Conservation (phyloP, 2,888 invertebrate species). For the Patella caerulea region DNA sequence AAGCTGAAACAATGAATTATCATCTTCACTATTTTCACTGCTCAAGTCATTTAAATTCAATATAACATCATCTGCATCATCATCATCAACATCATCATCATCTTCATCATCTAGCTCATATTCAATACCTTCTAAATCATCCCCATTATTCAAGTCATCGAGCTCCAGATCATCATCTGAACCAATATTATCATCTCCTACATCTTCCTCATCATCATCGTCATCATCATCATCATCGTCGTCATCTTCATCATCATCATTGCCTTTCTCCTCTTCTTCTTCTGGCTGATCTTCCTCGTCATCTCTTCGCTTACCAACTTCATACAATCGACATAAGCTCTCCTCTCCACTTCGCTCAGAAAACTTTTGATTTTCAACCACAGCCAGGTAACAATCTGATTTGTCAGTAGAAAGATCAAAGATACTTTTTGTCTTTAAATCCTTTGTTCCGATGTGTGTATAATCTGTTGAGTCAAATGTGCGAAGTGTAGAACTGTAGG, state of each 20-base stretch:
- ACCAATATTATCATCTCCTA: constrained; percentile 20
- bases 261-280: constrained; percentile 25
- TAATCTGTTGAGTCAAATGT: constrained; percentile 95
- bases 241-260: constrained; percentile 28
- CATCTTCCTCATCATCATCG: constrained; percentile 37
- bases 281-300: constrained; percentile 89
- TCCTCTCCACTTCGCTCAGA: constrained; percentile 86
- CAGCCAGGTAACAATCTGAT: constrained; percentile 87
- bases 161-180: constrained; percentile 26
- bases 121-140: constrained; percentile 34
- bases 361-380: constrained; percentile 80
- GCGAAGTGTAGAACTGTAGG: constrained; percentile 93
- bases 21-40: constrained; percentile 51
- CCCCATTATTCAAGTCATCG: constrained; percentile 73
- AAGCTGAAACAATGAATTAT: constrained; percentile 13
- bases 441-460: constrained; percentile 93
- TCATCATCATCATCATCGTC: constrained; percentile 39
- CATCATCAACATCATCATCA: constrained; percentile 39
- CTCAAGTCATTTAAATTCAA: constrained; percentile 41
- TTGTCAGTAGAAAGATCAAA: constrained; percentile 87
- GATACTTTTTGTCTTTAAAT: constrained; percentile 88
- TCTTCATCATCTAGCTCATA: constrained; percentile 35
- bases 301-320: constrained; percentile 88
- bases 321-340: constrained; percentile 91
- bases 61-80: constrained; percentile 30